Conservation (phyloP, 92 coral and sea anemone species). For the Umimayanthus chanpuru region DNA sequence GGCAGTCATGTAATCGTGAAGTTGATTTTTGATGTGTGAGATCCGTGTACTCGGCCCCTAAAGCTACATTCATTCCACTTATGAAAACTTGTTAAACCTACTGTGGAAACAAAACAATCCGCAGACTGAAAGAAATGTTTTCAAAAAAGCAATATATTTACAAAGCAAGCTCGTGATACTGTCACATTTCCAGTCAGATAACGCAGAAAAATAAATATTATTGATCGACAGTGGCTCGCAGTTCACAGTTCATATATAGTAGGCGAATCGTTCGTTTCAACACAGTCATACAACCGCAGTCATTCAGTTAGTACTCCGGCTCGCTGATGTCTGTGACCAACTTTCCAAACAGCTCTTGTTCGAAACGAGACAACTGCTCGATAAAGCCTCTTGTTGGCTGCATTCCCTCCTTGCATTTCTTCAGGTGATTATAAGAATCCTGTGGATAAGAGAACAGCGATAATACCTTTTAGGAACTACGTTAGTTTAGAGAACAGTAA, state of each 20-base stretch:
- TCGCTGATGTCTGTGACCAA: conserved; percentile 86
- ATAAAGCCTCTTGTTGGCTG: conserved; percentile 92
- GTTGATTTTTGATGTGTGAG: no score
- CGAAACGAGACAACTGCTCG: conserved; percentile 91
- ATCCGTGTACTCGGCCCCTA: no score
- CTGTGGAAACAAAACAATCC: no score
- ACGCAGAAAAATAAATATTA: background rate
- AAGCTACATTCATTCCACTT: no score
- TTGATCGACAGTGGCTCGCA: background rate
- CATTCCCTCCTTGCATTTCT: conserved; percentile 85
- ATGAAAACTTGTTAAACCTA: no score
- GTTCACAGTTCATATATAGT: background rate
- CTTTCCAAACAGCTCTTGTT: conserved; percentile 85
- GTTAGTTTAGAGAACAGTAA: no score
- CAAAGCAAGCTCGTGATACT: no score
- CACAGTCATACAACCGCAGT: background rate
- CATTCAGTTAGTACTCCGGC: conserved; percentile 61
- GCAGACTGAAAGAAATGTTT: no score
- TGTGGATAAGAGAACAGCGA: conserved; percentile 10
- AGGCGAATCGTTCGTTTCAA: background rate
- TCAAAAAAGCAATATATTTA: no score
- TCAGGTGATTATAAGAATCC: conserved; percentile 86
- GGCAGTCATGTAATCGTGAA: no score
- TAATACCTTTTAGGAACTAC: background rate
- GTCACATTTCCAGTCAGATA: background rate